Conservation (phyloP, 1,140 invertebrate genomes). For the Trachymyrmex septentrionalis region DNA sequence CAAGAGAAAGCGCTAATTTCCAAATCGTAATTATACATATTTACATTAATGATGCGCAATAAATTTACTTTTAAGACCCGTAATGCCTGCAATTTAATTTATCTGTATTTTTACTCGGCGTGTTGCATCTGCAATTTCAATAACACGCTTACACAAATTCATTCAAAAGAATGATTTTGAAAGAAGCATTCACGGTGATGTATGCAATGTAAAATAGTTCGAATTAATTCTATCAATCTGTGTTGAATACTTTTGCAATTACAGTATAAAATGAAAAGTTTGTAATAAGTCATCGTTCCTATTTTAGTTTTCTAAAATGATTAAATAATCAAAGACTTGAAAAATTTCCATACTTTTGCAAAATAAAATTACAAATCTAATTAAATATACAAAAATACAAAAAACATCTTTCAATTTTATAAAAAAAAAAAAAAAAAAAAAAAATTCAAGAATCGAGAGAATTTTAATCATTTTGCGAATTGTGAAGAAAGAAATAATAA, state of each 20-base stretch:
- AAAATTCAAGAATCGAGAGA: not conserved
- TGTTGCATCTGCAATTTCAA: conserved; percentile 24
- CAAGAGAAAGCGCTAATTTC: conserved; percentile 48
- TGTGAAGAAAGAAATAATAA: conserved; percentile 24
- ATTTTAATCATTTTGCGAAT: not conserved
- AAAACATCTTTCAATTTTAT: not conserved
- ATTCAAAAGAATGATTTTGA: conserved; percentile 14
- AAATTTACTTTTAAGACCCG: conserved; percentile 4
- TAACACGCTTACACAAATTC: not conserved
- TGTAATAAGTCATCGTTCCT: not conserved
- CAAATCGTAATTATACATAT: conserved; percentile 38
- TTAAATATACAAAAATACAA: not conserved
- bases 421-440: not conserved
- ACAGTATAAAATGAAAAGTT: not conserved
- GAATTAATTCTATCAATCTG: conserved; percentile 13
- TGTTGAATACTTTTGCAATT: not conserved
- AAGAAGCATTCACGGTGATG: not conserved
- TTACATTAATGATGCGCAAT: conserved; percentile 5
- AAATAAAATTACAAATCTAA: not conserved
- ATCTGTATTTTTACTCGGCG: not conserved
- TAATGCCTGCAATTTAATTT: conserved; percentile 30
- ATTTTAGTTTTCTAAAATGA: conserved; percentile 1
- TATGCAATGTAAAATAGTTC: not conserved
- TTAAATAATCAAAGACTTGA: not conserved
- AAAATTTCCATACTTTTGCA: not conserved